These are phyloP conservation scores for Morus bassanus DNA, from an alignment of 2,797 vertebrate genomes.

Conservation along the genomic window DNA sequence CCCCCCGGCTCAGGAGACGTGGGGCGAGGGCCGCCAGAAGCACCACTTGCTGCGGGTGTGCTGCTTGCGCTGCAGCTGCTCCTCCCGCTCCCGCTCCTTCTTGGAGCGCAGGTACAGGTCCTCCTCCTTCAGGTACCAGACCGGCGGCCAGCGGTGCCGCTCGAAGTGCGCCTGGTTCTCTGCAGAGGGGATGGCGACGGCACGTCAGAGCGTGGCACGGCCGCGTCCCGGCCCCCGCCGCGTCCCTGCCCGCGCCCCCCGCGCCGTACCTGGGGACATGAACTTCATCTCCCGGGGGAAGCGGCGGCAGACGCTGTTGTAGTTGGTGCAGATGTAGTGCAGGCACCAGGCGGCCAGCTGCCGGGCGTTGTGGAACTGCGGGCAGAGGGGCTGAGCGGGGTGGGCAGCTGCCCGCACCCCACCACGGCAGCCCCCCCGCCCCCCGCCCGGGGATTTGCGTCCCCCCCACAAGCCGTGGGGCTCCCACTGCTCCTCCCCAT, in stretches of 20 bases:
- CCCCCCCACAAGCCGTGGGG: background rate
- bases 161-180: slow-evolving; percentile 89
- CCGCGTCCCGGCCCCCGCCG: background rate
- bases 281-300: slow-evolving; percentile 92
- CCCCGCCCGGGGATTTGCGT: no score
- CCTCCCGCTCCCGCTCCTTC: slow-evolving; percentile 87
- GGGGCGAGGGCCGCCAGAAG: slow-evolving; percentile 84
- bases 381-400: background rate
- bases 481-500: no score
- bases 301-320: slow-evolving; percentile 90
- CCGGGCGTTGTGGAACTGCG: slow-evolving; percentile 88
- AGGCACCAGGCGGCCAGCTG: slow-evolving; percentile 90
- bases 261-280: slow-evolving; percentile 77
- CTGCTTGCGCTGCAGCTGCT: slow-evolving; percentile 88
- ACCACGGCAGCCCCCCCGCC: background rate
- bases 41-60: slow-evolving; percentile 88
- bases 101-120: slow-evolving; percentile 88
- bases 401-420: rapidly evolving
- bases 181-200: slow-evolving; percentile 21
- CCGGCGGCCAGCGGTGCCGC: slow-evolving; percentile 89
- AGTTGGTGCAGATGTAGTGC: slow-evolving; percentile 94
- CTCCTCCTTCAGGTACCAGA: slow-evolving; percentile 93
- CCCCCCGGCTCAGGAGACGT: slow-evolving; percentile 26
- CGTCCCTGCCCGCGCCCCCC: background rate
- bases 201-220: background rate